Evolutionary conservation across 2,797 vertebrate species (phyloP).

Genomic region (Karalla daura): DNA sequence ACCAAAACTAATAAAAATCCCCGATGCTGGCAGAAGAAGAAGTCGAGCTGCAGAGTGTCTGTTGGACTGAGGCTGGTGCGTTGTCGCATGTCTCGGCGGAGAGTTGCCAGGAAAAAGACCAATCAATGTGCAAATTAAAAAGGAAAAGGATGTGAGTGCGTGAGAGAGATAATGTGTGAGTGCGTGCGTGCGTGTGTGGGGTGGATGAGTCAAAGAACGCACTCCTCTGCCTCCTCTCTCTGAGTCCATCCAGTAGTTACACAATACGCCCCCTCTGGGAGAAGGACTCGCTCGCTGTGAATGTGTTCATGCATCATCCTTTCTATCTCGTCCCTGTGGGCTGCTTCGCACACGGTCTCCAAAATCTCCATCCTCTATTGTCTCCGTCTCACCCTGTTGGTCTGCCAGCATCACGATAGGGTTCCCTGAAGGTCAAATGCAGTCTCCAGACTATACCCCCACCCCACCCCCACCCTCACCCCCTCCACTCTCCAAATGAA

Average conservation of each 20-base stretch:
- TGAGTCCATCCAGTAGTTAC: conserved; percentile 72
- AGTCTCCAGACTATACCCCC: neutral
- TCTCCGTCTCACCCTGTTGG: conserved; percentile 2
- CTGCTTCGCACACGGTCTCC: conserved; percentile 31
- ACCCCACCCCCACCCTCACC: no score
- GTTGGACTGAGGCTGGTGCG: neutral
- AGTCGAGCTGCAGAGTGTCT: neutral
- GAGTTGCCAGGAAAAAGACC: conserved; percentile 23
- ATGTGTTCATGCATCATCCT: conserved; percentile 63
- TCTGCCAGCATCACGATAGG: conserved; percentile 12
- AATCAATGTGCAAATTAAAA: conserved; percentile 41
- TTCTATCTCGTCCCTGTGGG: conserved; percentile 44
- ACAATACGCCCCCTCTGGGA: conserved; percentile 68
- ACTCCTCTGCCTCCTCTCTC: conserved; percentile 43
- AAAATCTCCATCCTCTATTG: conserved; percentile 18
- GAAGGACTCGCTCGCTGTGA: conserved; percentile 50
- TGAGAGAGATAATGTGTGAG: conserved; percentile 13
- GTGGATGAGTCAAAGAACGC: conserved; percentile 49
- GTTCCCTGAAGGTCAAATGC: conserved; percentile 41
- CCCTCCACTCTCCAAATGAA: neutral
- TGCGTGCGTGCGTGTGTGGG: conserved; percentile 1
- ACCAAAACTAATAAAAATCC: conserved; percentile 3
- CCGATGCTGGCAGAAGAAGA: neutral
- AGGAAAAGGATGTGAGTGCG: conserved; percentile 5
- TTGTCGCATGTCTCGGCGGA: conserved; percentile 17